These are phyloP conservation scores for Cyprinodon brontotheroides DNA, from an alignment of 2,113 vertebrate genomes.

Conservation along the genomic window DNA sequence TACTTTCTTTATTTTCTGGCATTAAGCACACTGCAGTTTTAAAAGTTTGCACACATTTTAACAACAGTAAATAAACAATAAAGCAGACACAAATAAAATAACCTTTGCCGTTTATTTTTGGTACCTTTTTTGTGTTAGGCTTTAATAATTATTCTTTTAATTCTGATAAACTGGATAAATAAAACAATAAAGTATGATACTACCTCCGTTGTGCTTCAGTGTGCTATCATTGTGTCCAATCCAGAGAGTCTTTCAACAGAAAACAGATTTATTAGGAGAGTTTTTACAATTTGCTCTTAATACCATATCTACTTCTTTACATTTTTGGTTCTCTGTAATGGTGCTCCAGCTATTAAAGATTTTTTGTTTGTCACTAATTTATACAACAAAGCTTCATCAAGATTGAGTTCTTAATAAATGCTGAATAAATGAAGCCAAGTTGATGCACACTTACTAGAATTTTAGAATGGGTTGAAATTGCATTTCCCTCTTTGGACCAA, in stretches of 20 bases:
- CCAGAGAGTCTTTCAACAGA: neutral
- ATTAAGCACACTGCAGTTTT: neutral
- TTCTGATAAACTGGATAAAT: neutral
- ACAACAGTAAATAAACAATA: neutral
- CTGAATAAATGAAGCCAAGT: too few species aligned
- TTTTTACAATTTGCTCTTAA: too few species aligned
- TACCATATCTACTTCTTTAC: too few species aligned
- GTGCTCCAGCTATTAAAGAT: too few species aligned
- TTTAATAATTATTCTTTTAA: neutral
- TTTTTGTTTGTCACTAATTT: conserved; percentile 5
- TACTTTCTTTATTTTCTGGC: neutral
- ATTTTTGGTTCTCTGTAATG: too few species aligned
- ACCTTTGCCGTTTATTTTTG: neutral
- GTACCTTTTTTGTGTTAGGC: neutral
- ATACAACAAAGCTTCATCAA: too few species aligned
- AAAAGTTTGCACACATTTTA: neutral
- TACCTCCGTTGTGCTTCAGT: neutral
- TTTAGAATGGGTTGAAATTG: too few species aligned
- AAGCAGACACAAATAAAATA: neutral
- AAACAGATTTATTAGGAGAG: neutral
- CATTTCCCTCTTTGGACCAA: too few species aligned
- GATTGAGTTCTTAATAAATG: too few species aligned
- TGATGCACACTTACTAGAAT: too few species aligned
- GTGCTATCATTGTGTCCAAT: neutral
- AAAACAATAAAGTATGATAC: neutral